A percentile compares a stretch with the other conserved stretches of the same genome.
These are phyloP conservation scores for Channa argus DNA, from an alignment of 2,113 vertebrate species.

Conservation along the genomic window DNA sequence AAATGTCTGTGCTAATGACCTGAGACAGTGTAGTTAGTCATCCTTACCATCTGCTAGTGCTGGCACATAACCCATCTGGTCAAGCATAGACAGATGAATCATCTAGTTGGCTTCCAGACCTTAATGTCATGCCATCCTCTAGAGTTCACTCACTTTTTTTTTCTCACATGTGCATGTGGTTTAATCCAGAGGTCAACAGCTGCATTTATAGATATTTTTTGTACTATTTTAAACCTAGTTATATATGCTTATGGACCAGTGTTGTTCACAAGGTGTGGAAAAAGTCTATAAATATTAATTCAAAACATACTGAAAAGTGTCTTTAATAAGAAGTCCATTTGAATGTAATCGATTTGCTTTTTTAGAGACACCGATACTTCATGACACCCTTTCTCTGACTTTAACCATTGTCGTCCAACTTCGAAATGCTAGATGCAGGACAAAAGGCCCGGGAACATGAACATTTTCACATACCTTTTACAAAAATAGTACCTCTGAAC, in stretches of 20 bases:
- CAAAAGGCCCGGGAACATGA: too few species aligned
- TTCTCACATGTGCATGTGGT: neutral
- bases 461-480: too few species aligned
- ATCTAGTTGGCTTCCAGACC: slow-evolving; percentile 64
- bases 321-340: neutral
- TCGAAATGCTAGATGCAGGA: too few species aligned
- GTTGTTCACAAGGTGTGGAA: neutral
- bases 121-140: slow-evolving; percentile 46
- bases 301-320: too few species aligned
- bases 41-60: slow-evolving; percentile 69
- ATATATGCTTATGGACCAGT: neutral
- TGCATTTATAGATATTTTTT: slow-evolving; percentile 29
- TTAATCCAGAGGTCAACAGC: slow-evolving; percentile 52
- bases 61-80: slow-evolving; percentile 72
- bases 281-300: too few species aligned
- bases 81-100: slow-evolving; percentile 66
- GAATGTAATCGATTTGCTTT: neutral
- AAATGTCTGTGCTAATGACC: slow-evolving; percentile 65
- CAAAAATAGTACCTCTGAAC: too few species aligned
- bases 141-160: slow-evolving; percentile 47
- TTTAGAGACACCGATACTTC: neutral
- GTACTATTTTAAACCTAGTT: slow-evolving; percentile 3
- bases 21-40: slow-evolving; percentile 59
- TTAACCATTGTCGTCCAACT: too few species aligned
- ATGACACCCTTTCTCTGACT: too few species aligned